Base-by-base conservation (phyloP, 2,888 invertebrate species). In the Drosophila vallismaia region DNA sequence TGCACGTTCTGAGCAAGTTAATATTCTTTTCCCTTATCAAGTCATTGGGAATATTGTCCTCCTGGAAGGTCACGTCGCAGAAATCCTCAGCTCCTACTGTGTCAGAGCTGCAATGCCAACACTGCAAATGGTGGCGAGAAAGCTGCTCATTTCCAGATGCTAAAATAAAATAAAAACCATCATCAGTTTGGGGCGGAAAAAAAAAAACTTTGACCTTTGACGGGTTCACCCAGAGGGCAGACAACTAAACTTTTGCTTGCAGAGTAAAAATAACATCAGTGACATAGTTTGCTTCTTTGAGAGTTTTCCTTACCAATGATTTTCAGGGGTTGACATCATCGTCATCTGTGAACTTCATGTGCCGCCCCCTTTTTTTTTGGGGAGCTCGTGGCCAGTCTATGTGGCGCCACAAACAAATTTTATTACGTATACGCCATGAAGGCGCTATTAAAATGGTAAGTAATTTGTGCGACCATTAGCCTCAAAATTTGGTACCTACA, bases 81-180 rank as follows among this genome's bases (percentile, higher is more conserved):
- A 91, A 91, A 36, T 90, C 79, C 68, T 90, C 91, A 40, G 91
- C 79, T 0, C 90, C 91, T 14, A 82, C 70, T 51, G 91, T 91
- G 49, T 89, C 89, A 8, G 91, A 91, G 66, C 91, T 90, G 62
- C 91, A 91, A 49, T 91, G 90, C 89, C 91, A 91, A 62, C 91
- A 91, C 63, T 91, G 79, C 42, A 91, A 72, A 9, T 69, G 72
- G 0, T 64, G 67, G n/a, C 45, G 75, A n/a, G 81, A 42, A 10
- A 71, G 67, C 28, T 69, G 56, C 29, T 79, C 68, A 31, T 68
- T 63, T 8, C 55, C 78, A 57, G 71, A 59, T 46, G 49, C 3
- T 42, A 40, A 0, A n/a, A 29, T 12, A 6, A 0, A 36, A 19
- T 4, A 12, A 6, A 40, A 40, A 8, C 7, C 9, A 33, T 2